Evolutionary conservation across 2,797 vertebrate species (phyloP).

Genomic region (Coracias cyanogaster): DNA sequence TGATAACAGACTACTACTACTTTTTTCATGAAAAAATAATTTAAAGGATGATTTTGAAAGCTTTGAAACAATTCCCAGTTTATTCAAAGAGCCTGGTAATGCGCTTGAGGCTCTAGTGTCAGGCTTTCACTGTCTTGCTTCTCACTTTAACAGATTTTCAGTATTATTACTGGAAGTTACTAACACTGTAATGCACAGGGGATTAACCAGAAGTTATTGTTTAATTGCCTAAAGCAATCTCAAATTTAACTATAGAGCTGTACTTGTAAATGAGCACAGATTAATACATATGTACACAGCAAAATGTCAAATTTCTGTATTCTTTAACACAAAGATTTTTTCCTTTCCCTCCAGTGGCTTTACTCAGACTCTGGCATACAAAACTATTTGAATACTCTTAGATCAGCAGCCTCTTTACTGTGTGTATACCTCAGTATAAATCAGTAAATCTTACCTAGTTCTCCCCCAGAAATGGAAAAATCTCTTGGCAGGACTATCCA

Average conservation of each 20-base stretch:
- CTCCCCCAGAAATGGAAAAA: conserved; percentile 89
- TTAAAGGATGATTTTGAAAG: not conserved
- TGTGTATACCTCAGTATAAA: not conserved
- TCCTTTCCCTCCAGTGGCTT: not conserved
- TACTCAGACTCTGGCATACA: not conserved
- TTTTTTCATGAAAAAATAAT: not conserved
- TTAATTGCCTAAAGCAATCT: not conserved
- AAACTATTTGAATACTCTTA: not conserved
- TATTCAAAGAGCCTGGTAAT: not conserved
- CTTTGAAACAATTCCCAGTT: not conserved
- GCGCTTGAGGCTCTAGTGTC: not conserved
- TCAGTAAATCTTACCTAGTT: conserved; percentile 82
- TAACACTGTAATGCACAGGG: not conserved
- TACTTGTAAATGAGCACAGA: not conserved
- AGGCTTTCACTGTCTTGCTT: not conserved
- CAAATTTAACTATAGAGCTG: not conserved
- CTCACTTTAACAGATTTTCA: not conserved
- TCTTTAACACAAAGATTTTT: not conserved
- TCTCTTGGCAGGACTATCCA: conserved; percentile 70
- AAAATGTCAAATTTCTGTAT: not conserved
- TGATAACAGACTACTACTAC: not conserved
- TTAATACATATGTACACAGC: not conserved
- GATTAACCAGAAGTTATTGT: not conserved
- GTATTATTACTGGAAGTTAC: not conserved
- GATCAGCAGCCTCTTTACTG: not conserved